Evolutionary conservation across 2,113 vertebrate species (phyloP).

Genomic region (Benitochromis conjunctus): DNA sequence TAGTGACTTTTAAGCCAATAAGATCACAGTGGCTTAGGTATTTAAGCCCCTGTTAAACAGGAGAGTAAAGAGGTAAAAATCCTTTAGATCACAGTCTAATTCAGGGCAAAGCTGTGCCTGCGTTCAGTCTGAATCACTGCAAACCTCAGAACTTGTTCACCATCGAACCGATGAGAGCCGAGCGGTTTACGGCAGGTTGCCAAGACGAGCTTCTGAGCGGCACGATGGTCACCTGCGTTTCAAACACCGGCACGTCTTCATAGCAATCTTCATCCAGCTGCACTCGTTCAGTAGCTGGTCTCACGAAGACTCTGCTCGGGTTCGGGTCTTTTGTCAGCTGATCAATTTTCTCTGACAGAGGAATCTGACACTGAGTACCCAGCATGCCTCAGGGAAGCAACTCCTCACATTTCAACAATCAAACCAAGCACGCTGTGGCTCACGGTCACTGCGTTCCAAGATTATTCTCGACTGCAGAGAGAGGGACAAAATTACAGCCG

Average conservation of each 20-base stretch:
- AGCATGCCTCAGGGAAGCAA: not conserved
- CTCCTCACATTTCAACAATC: constrained; percentile 46
- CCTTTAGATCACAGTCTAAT: not conserved
- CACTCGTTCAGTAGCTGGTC: not conserved
- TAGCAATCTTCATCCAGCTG: not conserved
- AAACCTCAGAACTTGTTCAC: not conserved
- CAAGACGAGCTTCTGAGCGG: not conserved
- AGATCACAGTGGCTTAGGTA: too few species aligned
- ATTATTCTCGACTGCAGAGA: constrained; percentile 88
- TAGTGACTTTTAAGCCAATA: not conserved
- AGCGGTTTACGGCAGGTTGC: not conserved
- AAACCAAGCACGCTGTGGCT: constrained; percentile 76
- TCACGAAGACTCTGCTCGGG: not conserved
- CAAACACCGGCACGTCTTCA: not conserved
- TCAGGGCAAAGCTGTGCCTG: not conserved
- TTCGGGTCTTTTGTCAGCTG: not conserved
- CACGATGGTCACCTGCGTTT: not conserved
- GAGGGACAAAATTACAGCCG: constrained; percentile 91
- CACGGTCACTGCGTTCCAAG: constrained; percentile 81
- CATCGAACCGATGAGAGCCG: not conserved
- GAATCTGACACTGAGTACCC: not conserved
- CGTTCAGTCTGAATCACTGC: not conserved
- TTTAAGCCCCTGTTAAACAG: not conserved
- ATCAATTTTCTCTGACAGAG: not conserved
- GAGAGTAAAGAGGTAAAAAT: not conserved